These are phyloP conservation scores for Eledona agricola DNA, from an alignment of 2,888 invertebrate genomes.

Conservation along the genomic window DNA sequence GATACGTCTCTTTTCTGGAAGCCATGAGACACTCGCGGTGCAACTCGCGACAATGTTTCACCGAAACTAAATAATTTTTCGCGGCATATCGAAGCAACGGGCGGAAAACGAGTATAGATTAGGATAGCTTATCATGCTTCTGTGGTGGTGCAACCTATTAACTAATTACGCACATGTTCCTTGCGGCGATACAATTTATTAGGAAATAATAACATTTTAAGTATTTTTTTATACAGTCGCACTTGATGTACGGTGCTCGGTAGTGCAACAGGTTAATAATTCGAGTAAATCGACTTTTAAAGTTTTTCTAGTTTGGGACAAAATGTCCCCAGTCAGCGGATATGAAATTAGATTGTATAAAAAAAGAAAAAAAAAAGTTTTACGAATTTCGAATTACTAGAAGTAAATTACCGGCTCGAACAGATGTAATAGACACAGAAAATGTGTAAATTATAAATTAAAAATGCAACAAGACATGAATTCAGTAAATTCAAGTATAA, in stretches of 20 bases:
- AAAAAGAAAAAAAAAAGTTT: too few relatives aligned
- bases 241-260: background rate
- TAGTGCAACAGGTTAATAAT: conserved; percentile 18
- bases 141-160: background rate
- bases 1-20: conserved; percentile 8
- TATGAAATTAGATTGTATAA: too few relatives aligned
- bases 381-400: too few relatives aligned
- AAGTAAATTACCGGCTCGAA: too few relatives aligned
- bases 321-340: background rate
- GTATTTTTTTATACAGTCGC: too few relatives aligned
- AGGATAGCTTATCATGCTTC: background rate
- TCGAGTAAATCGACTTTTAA: conserved; percentile 10
- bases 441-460: background rate
- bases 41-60: conserved; percentile 2
- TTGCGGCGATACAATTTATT: too few relatives aligned
- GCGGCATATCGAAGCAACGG: conserved; percentile 1
- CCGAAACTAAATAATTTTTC: conserved; percentile 11
- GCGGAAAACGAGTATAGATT: conserved; percentile 14
- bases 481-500: background rate
- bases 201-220: too few relatives aligned
- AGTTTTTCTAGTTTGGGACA: conserved; percentile 12
- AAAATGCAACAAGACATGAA: background rate
- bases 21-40: conserved; percentile 1
- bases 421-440: too few relatives aligned
- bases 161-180: background rate